A percentile compares a stretch with the other conserved stretches of the same genome.
These are phyloP conservation scores for Ictidomys tridecemlineatus DNA, from an alignment of 2,113 vertebrate species.

Conservation along the genomic window DNA sequence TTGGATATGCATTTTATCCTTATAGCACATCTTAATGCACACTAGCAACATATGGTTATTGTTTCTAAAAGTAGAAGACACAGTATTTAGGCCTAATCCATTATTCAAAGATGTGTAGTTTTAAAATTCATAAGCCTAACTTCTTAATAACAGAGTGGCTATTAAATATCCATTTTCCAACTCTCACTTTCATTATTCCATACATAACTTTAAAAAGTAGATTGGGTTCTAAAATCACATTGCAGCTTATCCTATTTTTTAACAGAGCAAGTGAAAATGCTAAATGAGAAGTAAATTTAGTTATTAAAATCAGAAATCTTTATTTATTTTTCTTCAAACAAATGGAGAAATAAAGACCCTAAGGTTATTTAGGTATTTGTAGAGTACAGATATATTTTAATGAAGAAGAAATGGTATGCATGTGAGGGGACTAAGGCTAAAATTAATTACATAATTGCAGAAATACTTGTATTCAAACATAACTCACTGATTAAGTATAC, in stretches of 20 bases:
- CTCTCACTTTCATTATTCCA: constrained; percentile 11
- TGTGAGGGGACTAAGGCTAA: background rate
- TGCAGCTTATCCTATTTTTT: background rate
- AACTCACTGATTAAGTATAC: background rate
- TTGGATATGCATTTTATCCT: background rate
- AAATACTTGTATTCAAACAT: background rate
- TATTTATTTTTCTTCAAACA: background rate
- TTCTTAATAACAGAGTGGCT: background rate
- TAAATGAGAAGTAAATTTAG: background rate
- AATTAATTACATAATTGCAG: background rate
- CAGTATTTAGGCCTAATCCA: background rate
- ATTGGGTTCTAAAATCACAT: constrained; percentile 11
- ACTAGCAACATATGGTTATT: background rate
- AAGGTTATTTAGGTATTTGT: background rate
- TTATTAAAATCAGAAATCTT: constrained; percentile 1
- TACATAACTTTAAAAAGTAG: background rate
- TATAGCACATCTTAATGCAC: background rate
- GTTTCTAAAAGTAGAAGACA: background rate
- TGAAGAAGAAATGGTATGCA: background rate
- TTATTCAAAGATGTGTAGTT: background rate
- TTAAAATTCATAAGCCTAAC: background rate
- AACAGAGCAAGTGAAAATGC: background rate
- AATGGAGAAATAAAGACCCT: background rate
- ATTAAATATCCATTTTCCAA: background rate
- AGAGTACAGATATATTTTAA: background rate